Evolutionary conservation across 1,140 invertebrate species (phyloP), one percentile per base, ranked within the genome.

Genomic region (Thaumetopoea pityocampa): DNA sequence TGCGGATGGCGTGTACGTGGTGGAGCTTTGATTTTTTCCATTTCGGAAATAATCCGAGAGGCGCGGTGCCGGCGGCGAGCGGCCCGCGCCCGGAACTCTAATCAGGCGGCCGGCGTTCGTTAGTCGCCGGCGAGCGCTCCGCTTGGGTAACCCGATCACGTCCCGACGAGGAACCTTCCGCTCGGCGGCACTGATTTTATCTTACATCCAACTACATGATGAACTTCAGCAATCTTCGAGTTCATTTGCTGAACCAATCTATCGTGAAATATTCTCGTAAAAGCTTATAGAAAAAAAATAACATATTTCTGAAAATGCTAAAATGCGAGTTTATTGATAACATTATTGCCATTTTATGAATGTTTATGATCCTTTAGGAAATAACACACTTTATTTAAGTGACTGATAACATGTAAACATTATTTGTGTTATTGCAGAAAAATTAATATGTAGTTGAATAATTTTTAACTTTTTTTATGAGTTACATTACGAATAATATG

Each of bases 1-100:
- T 80, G 71, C 65, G 64, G 64, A 76, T 74, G 71, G 67, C 65
- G 60, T 61, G 69, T 76, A 73, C 52, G 65, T 58, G 67, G 59
- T 56, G 59, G 46, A 63, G 69, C 70, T 79, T 76, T 79, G 74
- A 79, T 79, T 83, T 83, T 82, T 83, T 78, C 67, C 68, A 66
- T 78, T 80, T 73, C 70, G 68, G 65, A 76, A 68, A 71, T 83
- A 80, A 80, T 80, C 71, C 68, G 73, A 64, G 62, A 64, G 49
- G 66, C 62, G 60, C 54, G 64, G 46, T 36, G 67, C 67, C 43
- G 47, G 38, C 47, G 67, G 76, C 69, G 66, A 71, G 67, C 62
- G 64, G 41, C 48, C 35, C 47, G 47, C 24, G 50, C 27, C 47
- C 46, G 46, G 58, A 47, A 64, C 54, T 47, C 63, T 69, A 78